These are phyloP conservation scores for Motacilla alba DNA, from an alignment of 2,113 vertebrate genomes.

Conservation along the genomic window DNA sequence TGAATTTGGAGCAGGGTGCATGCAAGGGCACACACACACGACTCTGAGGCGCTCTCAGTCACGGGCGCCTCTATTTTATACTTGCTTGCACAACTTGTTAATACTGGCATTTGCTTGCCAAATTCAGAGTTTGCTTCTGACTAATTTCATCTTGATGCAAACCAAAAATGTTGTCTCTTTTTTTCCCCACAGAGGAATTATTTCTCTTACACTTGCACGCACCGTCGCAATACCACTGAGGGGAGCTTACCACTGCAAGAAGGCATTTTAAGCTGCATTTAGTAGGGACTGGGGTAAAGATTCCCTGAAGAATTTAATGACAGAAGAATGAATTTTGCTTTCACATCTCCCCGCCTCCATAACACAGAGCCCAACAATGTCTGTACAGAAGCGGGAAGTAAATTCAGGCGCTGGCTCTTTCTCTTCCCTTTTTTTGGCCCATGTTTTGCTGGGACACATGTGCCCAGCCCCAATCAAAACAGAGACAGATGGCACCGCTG, in stretches of 20 bases:
- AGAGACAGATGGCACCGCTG: conserved; percentile 62
- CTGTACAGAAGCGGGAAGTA: conserved; percentile 53
- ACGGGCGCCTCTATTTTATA: conserved; percentile 65
- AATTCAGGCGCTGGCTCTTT: conserved; percentile 29
- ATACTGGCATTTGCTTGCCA: conserved; percentile 59
- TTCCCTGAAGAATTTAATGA: conserved; percentile 55
- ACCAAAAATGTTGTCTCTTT: conserved; percentile 44
- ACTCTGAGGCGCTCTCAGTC: background rate
- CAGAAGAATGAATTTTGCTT: conserved; percentile 65
- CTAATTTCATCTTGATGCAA: conserved; percentile 70
- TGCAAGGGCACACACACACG: conserved; percentile 59
- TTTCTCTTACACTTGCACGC: conserved; percentile 63
- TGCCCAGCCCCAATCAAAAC: conserved; percentile 59
- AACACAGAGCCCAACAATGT: conserved; percentile 51
- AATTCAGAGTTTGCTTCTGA: conserved; percentile 59
- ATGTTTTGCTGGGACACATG: conserved; percentile 44
- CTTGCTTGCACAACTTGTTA: conserved; percentile 74
- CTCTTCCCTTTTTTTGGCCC: conserved; percentile 36
- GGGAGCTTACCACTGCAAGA: background rate
- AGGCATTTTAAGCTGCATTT: conserved; percentile 43
- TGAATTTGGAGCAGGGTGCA: conserved; percentile 65
- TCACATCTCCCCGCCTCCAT: conserved; percentile 20
- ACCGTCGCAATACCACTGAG: conserved; percentile 2
- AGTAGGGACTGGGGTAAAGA: conserved; percentile 39
- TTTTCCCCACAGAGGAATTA: conserved; percentile 37